Evolutionary conservation across 64 coral and sea anemone species (phyloP), one percentile per base, ranked within the genome.

Genomic region (Orbicella faveolata): DNA sequence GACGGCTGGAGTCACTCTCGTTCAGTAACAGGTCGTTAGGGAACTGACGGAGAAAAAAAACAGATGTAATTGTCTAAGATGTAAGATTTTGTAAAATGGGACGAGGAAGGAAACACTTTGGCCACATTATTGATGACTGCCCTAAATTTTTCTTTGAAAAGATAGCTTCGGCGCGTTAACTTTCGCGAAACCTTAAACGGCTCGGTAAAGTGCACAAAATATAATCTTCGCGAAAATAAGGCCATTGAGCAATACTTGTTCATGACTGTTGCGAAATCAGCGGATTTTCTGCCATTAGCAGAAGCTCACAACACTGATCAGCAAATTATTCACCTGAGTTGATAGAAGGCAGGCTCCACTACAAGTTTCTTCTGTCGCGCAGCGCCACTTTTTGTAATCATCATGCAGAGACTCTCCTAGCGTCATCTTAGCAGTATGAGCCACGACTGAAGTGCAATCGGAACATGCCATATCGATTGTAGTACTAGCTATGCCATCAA

Each of bases 311-410:
- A 6, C 4, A 6, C 4, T 6, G 4, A 53, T 53, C 10, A 53
- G 10, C 52, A 6, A 53, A 53, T 53, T 4, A 67, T 23, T 26
- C 67, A 70, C 67, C 89, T 94, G 93, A 80, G 75, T 83, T 15
- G 93, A 80, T 26, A 77, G 73, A 21, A 94, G 25, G 13, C 93
- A 94, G 15, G 83, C 93, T 34, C 93, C 93, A 62, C 76, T 84
- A 69, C 93, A 94, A n/a, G 48, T 77, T 3, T 77, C 53, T 3
- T 21, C 55, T 23, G 79, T 44, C 74, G 78, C 54, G 39, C 93
- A 94, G 59, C 77, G 73, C 93, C 93, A 94, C 1, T 82, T 61
- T 4, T 63, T 62, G 73, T 94, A 94, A 37, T 44, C 16, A 23
- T 63, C 63, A 34, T 94, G 77, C 44, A 94, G 64, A 20, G 76